Conservation (phyloP, 2,888 invertebrate species). For the Leptinotarsa tumamoca region DNA sequence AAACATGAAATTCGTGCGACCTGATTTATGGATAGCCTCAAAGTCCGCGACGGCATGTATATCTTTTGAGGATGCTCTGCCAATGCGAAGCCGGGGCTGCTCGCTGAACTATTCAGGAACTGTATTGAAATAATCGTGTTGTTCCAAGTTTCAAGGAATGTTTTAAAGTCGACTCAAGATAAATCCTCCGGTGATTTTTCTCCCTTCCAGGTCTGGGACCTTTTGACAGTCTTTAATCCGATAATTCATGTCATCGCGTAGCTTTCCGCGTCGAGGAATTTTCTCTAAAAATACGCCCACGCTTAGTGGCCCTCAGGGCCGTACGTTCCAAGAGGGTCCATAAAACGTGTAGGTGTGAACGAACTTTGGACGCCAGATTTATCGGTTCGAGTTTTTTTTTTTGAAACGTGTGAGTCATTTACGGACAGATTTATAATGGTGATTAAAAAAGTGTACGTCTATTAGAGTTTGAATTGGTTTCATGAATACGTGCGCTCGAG, state of each 20-base stretch:
- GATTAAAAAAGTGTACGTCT: constrained; percentile 24
- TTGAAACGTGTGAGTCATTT: constrained; percentile 35
- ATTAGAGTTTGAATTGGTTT: constrained; percentile 28
- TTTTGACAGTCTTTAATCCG: not conserved
- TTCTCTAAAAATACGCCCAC: constrained; percentile 25
- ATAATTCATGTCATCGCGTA: not conserved
- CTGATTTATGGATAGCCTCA: no score
- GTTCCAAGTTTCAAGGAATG: no score
- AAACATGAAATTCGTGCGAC: no score
- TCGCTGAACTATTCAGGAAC: no score
- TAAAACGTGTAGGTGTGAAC: constrained; percentile 36
- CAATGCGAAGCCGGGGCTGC: no score
- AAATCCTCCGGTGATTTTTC: not conserved
- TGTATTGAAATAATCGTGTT: no score
- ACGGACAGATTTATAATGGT: constrained; percentile 34
- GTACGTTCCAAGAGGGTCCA: constrained; percentile 16
- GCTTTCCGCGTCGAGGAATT: not conserved
- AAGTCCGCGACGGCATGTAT: no score
- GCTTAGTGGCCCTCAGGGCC: constrained; percentile 15
- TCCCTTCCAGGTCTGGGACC: not conserved
- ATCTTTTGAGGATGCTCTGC: no score
- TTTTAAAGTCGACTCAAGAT: no score
- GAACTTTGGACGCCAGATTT: constrained; percentile 34
- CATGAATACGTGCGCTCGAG: constrained; percentile 11
- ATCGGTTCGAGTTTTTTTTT: constrained; percentile 31